Conservation (phyloP, 2,888 invertebrate genomes). For the Zelleria hepariella region DNA sequence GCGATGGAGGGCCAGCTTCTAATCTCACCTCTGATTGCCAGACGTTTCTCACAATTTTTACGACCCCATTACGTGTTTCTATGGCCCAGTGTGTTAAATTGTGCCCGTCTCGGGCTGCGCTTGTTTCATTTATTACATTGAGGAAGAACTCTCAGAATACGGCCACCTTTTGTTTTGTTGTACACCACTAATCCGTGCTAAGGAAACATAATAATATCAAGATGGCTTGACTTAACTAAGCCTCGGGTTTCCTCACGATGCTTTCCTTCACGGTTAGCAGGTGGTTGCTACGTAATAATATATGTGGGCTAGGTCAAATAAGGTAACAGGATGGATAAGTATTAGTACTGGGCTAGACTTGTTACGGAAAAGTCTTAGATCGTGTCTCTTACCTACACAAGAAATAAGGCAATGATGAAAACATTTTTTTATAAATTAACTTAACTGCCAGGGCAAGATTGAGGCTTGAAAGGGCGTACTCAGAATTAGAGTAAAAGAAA, state of each 20-base stretch:
- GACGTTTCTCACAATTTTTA: conserved; percentile 56
- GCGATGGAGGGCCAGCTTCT: conserved; percentile 30
- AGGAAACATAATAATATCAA: no score
- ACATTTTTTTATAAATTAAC: not conserved
- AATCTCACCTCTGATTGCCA: conserved; percentile 57
- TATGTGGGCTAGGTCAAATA: no score
- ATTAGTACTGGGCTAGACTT: not conserved
- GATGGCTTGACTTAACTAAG: no score
- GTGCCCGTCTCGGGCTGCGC: conserved; percentile 32
- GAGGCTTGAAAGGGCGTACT: not conserved
- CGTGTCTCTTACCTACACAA: not conserved
- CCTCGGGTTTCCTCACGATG: no score
- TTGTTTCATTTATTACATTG: not conserved
- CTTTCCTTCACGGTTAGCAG: no score
- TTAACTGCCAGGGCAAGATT: not conserved
- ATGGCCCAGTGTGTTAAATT: conserved; percentile 31
- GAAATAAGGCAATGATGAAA: not conserved
- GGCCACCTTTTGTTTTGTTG: no score
- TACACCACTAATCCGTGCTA: no score
- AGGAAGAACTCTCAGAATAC: no score
- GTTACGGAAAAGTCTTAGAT: not conserved
- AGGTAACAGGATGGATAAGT: not conserved
- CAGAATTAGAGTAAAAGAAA: not conserved
- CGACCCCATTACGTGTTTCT: conserved; percentile 39
- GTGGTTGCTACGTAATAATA: no score